Percentiles rank a stretch among this genome's conserved stretches.
These are phyloP conservation scores for Dinocampus coccinellae DNA, from an alignment of 2,888 invertebrate genomes.

Conservation along the genomic window DNA sequence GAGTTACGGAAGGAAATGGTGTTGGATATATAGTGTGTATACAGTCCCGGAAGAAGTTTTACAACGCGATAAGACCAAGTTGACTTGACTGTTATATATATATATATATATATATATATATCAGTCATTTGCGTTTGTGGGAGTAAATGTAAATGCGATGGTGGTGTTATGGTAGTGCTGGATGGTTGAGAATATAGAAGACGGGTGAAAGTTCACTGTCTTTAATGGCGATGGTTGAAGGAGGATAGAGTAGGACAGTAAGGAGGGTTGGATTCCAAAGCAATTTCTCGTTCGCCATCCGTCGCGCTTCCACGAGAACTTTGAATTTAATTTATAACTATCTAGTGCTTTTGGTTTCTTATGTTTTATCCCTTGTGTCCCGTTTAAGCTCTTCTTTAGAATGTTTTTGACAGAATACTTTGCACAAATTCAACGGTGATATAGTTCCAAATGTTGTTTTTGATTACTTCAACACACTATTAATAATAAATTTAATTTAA, in stretches of 20 bases:
- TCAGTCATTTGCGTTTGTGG: not conserved
- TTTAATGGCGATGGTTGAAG: constrained; percentile 19
- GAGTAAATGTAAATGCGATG: not conserved
- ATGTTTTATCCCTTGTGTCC: constrained; percentile 23
- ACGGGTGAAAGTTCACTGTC: constrained; percentile 34
- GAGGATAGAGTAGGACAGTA: constrained; percentile 4
- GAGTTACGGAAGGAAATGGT: constrained; percentile 22
- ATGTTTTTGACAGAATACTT: constrained; percentile 27
- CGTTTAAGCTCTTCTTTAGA: constrained; percentile 15
- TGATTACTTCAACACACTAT: not conserved
- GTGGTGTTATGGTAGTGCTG: constrained; percentile 19
- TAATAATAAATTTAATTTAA: not conserved
- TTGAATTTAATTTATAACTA: constrained; percentile 50
- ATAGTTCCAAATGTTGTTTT: not conserved
- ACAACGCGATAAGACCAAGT: constrained; percentile 40
- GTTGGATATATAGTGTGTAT: constrained; percentile 9
- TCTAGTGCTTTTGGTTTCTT: constrained; percentile 41
- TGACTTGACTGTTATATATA: constrained; percentile 31
- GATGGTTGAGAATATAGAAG: not conserved
- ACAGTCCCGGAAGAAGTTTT: constrained; percentile 26
- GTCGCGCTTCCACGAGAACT: constrained; percentile 46
- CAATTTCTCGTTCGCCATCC: constrained; percentile 47
- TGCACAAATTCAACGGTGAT: not conserved
- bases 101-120: not conserved
- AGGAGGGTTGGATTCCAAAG: constrained; percentile 42